These are phyloP conservation scores for Nephrocerus scutellatus DNA, from an alignment of 2,888 invertebrate genomes.

Conservation along the genomic window DNA sequence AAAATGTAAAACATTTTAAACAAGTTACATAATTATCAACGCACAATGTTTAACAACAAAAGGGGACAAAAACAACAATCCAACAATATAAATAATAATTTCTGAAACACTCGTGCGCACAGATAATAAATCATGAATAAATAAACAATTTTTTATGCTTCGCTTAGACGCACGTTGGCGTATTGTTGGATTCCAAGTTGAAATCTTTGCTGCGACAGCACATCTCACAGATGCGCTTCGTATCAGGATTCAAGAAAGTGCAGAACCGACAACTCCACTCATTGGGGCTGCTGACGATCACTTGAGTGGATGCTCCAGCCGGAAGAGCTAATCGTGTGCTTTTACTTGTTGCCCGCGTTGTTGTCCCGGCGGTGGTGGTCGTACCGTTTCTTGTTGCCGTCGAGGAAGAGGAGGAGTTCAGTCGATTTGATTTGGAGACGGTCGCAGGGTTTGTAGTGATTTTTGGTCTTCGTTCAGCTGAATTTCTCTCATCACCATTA, in stretches of 20 bases:
- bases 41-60: slow-evolving; percentile 9
- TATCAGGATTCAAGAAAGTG: slow-evolving; percentile 57
- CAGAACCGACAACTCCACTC: slow-evolving; percentile 63
- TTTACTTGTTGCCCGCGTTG: too few relatives aligned
- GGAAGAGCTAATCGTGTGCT: too few relatives aligned
- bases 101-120: slow-evolving; percentile 11
- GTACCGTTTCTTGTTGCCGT: slow-evolving; percentile 18
- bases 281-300: slow-evolving; percentile 36
- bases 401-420: slow-evolving; percentile 16
- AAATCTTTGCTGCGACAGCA: slow-evolving; percentile 54
- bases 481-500: neutral
- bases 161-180: slow-evolving; percentile 42
- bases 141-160: too few relatives aligned
- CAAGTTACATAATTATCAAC: slow-evolving; percentile 12
- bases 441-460: neutral
- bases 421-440: too few relatives aligned
- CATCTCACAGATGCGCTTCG: slow-evolving; percentile 61
- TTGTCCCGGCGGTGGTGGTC: slow-evolving; percentile 15
- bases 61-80: slow-evolving; percentile 14
- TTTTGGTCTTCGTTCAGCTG: neutral
- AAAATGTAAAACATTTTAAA: neutral
- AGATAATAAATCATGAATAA: too few relatives aligned
- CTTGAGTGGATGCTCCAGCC: slow-evolving; percentile 30
- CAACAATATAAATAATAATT: slow-evolving; percentile 19
- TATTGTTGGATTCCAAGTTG: slow-evolving; percentile 43